A percentile compares a stretch with the other conserved stretches of the same genome.
These are phyloP conservation scores for Leucophenga montana DNA, from an alignment of 2,888 invertebrate genomes.

Conservation along the genomic window DNA sequence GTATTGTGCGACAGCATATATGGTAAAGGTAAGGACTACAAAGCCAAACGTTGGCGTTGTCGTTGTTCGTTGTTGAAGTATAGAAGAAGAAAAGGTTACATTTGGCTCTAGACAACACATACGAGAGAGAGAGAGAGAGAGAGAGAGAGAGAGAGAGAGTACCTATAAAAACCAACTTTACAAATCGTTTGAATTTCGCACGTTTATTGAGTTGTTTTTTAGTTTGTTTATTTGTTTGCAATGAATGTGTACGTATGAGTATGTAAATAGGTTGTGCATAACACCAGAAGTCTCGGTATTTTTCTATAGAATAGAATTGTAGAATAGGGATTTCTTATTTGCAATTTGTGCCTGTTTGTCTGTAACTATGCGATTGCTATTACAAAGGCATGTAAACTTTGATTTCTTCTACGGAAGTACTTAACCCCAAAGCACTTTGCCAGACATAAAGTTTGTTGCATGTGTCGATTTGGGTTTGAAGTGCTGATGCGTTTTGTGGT, in stretches of 20 bases:
- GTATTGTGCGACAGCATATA: too few relatives aligned
- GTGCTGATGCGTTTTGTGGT: background rate
- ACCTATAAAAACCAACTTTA: conserved; percentile 42
- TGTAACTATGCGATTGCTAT: conserved; percentile 8
- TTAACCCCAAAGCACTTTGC: conserved; percentile 12
- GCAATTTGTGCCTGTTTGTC: background rate
- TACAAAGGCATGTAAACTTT: conserved; percentile 50
- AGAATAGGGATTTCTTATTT: too few relatives aligned
- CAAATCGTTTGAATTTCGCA: conserved; percentile 67
- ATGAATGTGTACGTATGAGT: too few relatives aligned
- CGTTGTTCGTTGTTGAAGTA: too few relatives aligned
- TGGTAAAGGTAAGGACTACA: too few relatives aligned
- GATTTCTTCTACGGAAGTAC: conserved; percentile 51
- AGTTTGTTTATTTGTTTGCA: conserved; percentile 12
- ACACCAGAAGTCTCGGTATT: conserved; percentile 11
- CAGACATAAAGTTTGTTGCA: conserved; percentile 13
- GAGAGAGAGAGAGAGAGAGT: too few relatives aligned
- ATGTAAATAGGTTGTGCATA: conserved; percentile 22
- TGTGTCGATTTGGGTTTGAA: conserved; percentile 10
- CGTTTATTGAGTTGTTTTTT: conserved; percentile 67
- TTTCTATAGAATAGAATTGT: conserved; percentile 1
- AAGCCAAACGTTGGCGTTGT: background rate
- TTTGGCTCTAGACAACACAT: too few relatives aligned
- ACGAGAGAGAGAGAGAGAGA: too few relatives aligned
- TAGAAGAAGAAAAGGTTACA: too few relatives aligned